Base-by-base conservation (phyloP, 2,797 vertebrate species). In the Enteromius anoplus region DNA sequence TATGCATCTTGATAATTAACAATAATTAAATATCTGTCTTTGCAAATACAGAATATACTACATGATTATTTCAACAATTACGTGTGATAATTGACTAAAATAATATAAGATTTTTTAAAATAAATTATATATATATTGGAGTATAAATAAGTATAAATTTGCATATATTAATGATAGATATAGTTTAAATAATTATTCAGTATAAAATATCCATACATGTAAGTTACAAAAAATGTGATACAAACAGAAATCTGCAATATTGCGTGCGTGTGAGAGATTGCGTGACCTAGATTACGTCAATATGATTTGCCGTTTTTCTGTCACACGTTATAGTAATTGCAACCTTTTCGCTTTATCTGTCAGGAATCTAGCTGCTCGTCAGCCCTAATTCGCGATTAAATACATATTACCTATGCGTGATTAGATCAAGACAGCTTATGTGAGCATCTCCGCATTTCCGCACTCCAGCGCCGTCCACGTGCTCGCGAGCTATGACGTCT, bases 391-490 rank as follows among this genome's bases (percentile, higher is more conserved):
- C 19, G 12, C 26, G 32, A 65, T 40, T 2, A 65, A 21, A 72
- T 64, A 3, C 49, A 26, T 2, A 40, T 75, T 73, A 66, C 71
- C 80, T 53, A 3, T 15, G 42, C 26, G 55, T 60, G 55, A 37
- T 73, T 12, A 37, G 45, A 47, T 37, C 58, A 40, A 55, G 29
- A 26, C 78, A 34, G 79, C 26, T 72, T n/a, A 58, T 37, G 37
- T n/a, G 78, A 34, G 21, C 26, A 58, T 37, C 45, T 34, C 7
- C 19, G 19, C 60, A 45, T 62, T 82, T 82, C 81, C 81, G 62
- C 62, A 53, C 49, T 76, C 23, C 29, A 1, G n/a, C 26, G 26
- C 26, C 23, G 65, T 62, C 23, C 37, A 49, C 53, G 70, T 65
- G 80, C 3, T 26, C 12, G 51, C n/a, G 9, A 23, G 6, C 8